Base-by-base conservation (phyloP, 2,888 invertebrate species). In the Petrophora chlorosata region DNA sequence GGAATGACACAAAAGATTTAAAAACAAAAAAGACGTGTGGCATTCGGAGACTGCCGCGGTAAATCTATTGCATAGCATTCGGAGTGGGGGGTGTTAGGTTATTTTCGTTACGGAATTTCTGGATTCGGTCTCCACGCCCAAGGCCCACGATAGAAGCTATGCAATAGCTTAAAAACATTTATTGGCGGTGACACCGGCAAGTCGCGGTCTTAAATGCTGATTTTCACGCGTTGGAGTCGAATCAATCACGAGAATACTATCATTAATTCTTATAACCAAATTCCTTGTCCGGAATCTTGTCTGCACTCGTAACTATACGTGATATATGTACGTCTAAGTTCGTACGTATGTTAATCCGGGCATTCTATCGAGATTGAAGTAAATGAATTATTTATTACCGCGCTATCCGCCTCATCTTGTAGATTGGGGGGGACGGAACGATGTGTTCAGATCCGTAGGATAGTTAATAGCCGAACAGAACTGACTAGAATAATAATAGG, bases 371-470 rank as follows among this genome's bases (percentile, higher is more conserved):
- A 51, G 45, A 47, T 49, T 40, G 42, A 38, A 49, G 48, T 41
- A 42, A 40, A 44, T 61, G 54, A 59, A 61, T 61, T 53, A 59
- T 61, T 54, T 53, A 61, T 56, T 29, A 28, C 30, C 14, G 32
- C 44, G 38, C 49, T 42, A 42, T 29, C 26, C 12, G 36, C 17
- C 23, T 34, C 51, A 47, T 55, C 54, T 49, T 43, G 47, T 50
- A 43, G 52, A 53, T 52, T 50, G 49, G 39, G 44, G 45, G 42
- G 33, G 51, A 25, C 32, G 32, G 19, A 25, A 17, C 26, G 28
- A 13, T 35, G 38, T 42, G 42, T 42, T 40, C 23, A 5, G 35
- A 26, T 35, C 33, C 9, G 19, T n/a, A 9, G 16, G 17, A 28
- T 26, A 14, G 23, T 29, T 36, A 30, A 47, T 35, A 40, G 46